These are phyloP conservation scores for Emmelina monodactyla DNA, from an alignment of 2,888 invertebrate genomes.

Conservation along the genomic window DNA sequence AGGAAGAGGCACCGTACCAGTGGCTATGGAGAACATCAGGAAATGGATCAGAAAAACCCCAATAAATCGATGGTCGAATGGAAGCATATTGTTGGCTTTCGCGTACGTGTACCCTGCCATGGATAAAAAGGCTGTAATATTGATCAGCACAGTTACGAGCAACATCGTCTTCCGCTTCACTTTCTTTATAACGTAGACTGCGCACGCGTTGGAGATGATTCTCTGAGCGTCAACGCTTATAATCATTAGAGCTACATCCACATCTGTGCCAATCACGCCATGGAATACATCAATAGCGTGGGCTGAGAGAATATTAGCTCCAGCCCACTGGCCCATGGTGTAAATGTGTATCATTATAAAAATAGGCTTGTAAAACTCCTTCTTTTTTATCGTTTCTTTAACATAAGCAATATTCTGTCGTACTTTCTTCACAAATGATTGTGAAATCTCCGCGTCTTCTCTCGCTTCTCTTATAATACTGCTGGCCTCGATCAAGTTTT, in stretches of 20 bases:
- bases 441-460: conserved; percentile 16
- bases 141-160: conserved; percentile 24
- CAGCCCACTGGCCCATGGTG: conserved; percentile 31
- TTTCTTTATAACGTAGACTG: conserved; percentile 29
- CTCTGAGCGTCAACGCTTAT: conserved; percentile 30
- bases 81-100: conserved; percentile 22
- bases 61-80: conserved; percentile 29
- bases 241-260: conserved; percentile 24
- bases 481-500: conserved; percentile 33
- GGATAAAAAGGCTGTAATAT: conserved; percentile 22
- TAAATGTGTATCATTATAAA: conserved; percentile 36
- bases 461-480: conserved; percentile 27
- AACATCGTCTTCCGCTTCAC: conserved; percentile 30
- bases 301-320: conserved; percentile 29
- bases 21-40: conserved; percentile 53
- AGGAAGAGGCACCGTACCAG: conserved; percentile 69
- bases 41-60: conserved; percentile 29
- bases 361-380: conserved; percentile 36
- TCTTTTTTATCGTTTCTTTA: conserved; percentile 22
- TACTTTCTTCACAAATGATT: not conserved
- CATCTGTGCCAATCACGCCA: conserved; percentile 25
- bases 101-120: conserved; percentile 29
- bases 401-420: conserved; percentile 18
- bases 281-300: conserved; percentile 30
- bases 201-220: conserved; percentile 26